These are phyloP conservation scores for Papilio dardanus DNA, from an alignment of 1,140 invertebrate genomes.

Conservation along the genomic window DNA sequence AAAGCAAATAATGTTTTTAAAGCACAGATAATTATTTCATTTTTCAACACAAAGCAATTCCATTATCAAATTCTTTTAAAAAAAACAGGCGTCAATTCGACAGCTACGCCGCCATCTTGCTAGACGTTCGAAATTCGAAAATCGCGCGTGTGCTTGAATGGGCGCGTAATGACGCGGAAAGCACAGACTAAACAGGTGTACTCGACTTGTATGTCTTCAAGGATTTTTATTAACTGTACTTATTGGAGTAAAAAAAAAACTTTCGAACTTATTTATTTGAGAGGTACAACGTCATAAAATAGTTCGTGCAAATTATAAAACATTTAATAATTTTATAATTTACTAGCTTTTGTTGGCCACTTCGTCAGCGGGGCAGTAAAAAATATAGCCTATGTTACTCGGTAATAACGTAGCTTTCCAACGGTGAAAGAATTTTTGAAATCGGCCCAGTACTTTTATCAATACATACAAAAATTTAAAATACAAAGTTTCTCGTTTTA, in stretches of 20 bases:
- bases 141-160: conserved; percentile 60
- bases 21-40: neutral
- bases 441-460: too few relatives aligned
- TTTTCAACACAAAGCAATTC: neutral
- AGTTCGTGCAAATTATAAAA: too few relatives aligned
- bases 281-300: too few relatives aligned
- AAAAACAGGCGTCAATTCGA: conserved; percentile 49
- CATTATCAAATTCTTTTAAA: conserved; percentile 30
- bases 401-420: too few relatives aligned
- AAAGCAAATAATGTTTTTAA: neutral
- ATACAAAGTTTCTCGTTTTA: too few relatives aligned
- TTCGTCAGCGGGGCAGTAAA: too few relatives aligned
- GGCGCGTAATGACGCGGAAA: conserved; percentile 68
- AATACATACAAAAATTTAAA: too few relatives aligned
- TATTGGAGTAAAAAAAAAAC: neutral
- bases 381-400: too few relatives aligned
- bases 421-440: too few relatives aligned
- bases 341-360: too few relatives aligned
- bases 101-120: conserved; percentile 59
- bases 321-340: too few relatives aligned
- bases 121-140: conserved; percentile 63
- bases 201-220: conserved; percentile 43
- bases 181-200: conserved; percentile 70
- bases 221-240: conserved; percentile 41
- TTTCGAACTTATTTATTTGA: too few relatives aligned